These are phyloP conservation scores for Coelopa pilipes DNA, from an alignment of 2,888 invertebrate genomes.

Conservation along the genomic window DNA sequence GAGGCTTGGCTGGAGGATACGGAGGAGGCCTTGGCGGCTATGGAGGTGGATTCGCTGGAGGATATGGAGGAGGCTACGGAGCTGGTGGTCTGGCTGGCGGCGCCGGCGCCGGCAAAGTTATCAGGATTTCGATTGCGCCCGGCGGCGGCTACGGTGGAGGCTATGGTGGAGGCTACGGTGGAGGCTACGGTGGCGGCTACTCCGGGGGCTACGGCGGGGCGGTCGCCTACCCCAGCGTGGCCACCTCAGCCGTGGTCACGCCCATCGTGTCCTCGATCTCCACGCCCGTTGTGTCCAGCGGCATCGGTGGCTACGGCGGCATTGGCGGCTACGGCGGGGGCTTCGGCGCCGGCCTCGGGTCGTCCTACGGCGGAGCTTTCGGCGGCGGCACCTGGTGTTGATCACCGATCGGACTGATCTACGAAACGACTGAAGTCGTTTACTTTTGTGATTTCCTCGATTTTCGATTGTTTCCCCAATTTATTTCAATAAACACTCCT, in stretches of 20 bases:
- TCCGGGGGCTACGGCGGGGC: slow-evolving; percentile 30
- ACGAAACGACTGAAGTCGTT: too few relatives aligned
- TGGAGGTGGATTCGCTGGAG: neutral
- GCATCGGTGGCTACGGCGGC: slow-evolving; percentile 39
- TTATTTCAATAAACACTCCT: too few relatives aligned
- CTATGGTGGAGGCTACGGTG: slow-evolving; percentile 48
- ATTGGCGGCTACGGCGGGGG: slow-evolving; percentile 40
- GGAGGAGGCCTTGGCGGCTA: neutral
- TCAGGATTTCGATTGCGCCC: slow-evolving; percentile 13
- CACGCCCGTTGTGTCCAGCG: slow-evolving; percentile 50
- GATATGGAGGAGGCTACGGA: neutral
- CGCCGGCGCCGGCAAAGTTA: neutral
- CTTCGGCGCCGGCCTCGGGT: slow-evolving; percentile 39
- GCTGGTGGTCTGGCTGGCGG: neutral
- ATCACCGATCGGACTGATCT: too few relatives aligned
- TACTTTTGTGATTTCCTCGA: too few relatives aligned
- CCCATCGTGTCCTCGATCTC: slow-evolving; percentile 54
- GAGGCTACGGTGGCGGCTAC: slow-evolving; percentile 47
- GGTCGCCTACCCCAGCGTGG: slow-evolving; percentile 47
- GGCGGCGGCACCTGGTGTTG: slow-evolving; percentile 30
- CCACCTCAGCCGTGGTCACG: slow-evolving; percentile 55
- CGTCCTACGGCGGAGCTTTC: slow-evolving; percentile 42
- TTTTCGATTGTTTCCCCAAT: too few relatives aligned
- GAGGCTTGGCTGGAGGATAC: neutral
- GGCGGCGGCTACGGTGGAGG: slow-evolving; percentile 34